Evolutionary conservation across 2,888 invertebrate species (phyloP), one percentile per base, ranked within the genome.

Genomic region (Scaptomyza cyrtandrae): DNA sequence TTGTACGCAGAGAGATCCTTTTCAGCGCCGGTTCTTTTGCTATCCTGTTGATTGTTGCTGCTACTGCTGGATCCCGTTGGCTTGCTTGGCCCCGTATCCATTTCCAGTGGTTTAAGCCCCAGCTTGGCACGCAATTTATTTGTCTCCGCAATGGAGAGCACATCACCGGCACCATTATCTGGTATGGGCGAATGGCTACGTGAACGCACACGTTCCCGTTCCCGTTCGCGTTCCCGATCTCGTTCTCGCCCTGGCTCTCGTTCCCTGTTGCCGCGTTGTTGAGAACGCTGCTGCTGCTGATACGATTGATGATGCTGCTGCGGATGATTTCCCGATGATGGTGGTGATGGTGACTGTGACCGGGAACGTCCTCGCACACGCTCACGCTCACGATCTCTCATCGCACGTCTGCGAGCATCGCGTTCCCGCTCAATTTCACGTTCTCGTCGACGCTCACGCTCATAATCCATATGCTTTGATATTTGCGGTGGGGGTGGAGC

Each of bases 41-140:
- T 75, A 3, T 81, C 86, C 1, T 64, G 71, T 0, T 78, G 76
- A 43, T 50, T 65, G 19, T 57, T 60, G 46, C 58, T 70, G 52
- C 64, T 68, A 49, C 64, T 71, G 11, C 35, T 61, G 0, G 71
- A 14, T 35, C 79, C 31, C 7, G 77, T 95, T 2, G 85, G 63
- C 48, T 88, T 87, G 11, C 65, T 80, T 0, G 91, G 82, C 0
- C 90, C 91, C 3, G 88, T 73, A 13, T 93, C 93, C 0, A 96
- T 93, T 85, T 98, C 96, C 4, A 99, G 93, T 0, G 99, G 99
- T 90, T 98, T 98, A 37, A 99, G 93, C 0, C 99, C 99, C 27
- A 99, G 94, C 91, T 98, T 98, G 1, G 97, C 97, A 86, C 99
- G 94, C 11, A 99, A 93, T 78, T 95, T 96, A 92, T 98, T 98